phyloP scores from a whole-genome alignment of 1,140 invertebrate genomes.

The Mactra quadrangularis region DNA sequence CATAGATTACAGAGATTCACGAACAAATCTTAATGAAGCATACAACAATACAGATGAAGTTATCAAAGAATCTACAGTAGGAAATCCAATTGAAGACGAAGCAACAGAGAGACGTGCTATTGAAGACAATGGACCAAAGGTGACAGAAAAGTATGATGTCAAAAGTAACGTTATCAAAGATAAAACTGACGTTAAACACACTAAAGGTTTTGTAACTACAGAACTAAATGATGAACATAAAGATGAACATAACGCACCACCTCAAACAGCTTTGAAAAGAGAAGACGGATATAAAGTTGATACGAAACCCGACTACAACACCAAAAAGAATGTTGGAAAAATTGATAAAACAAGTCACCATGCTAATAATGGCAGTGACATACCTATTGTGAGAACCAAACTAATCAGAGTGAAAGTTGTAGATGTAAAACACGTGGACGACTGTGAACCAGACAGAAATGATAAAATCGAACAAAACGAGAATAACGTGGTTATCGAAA shows the following conservation, averaged over 20 bases:
- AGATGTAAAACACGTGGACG: too few species aligned
- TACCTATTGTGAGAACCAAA: not conserved
- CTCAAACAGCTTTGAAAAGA: not conserved
- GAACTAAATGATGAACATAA: constrained; percentile 18
- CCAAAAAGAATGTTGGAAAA: not conserved
- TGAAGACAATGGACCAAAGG: constrained; percentile 4
- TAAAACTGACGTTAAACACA: constrained; percentile 13
- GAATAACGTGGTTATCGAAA: too few species aligned
- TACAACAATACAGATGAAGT: not conserved
- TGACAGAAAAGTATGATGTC: constrained; percentile 3
- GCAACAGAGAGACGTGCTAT: not conserved
- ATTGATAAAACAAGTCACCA: not conserved
- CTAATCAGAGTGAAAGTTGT: not conserved
- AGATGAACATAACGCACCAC: constrained; percentile 18
- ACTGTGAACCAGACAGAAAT: too few species aligned
- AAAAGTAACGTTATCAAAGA: constrained; percentile 6
- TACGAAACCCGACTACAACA: not conserved
- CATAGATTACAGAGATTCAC: not conserved
- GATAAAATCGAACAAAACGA: too few species aligned
- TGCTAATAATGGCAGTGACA: not conserved
- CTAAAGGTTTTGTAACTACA: constrained; percentile 17
- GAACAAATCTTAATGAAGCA: not conserved
- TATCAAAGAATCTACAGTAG: not conserved
- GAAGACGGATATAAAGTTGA: constrained; percentile 1
- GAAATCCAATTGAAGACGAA: not conserved